Evolutionary conservation across 2,888 invertebrate genomes (phyloP), one percentile per base, ranked within the genome.

Genomic region (Diloba caeruleocephala): DNA sequence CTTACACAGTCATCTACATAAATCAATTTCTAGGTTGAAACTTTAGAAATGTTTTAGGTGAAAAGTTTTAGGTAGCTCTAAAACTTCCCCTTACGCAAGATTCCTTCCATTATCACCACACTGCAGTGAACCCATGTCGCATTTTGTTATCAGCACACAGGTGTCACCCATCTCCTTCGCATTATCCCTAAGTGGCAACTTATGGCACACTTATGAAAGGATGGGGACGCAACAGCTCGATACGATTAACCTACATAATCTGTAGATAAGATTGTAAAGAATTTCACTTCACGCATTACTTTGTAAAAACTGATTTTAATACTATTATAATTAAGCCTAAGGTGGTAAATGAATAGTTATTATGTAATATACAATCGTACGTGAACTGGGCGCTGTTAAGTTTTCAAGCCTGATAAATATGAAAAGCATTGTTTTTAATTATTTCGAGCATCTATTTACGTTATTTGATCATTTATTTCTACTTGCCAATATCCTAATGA

Each of bases 271-370:
- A 21, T 21, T n/a, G 2, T 6, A 3, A 13, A 36, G 29, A 58
- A 42, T 57, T 62, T 63, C 44, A 43, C 62, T 74, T 53, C 71
- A 75, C 58, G 68, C 58, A 58, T 63, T 56, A 45, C 46, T 23
- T 55, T 64, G 50, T 68, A 65, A 60, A 61, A 63, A 54, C 37
- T 23, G 44, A 44, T 50, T 57, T 53, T 57, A 44, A 51, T 43
- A 12, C 10, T 49, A 67, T 38, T 54, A 25, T 64, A 52, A 41
- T 53, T 59, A 49, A 37, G 29, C 50, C 33, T 37, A 32, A 39
- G 33, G 21, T 39, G 25, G 21, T 36, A 34, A 43, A 41, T 45
- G 45, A 37, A 42, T 37, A 28, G 21, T 33, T n/a, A 10, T 54
- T 42, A 51, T 48, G 7, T 36, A 32, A 42, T 33, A 4, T 34